phyloP scores from a whole-genome alignment of 1,140 invertebrate genomes.

The Marisa cornuarietis region DNA sequence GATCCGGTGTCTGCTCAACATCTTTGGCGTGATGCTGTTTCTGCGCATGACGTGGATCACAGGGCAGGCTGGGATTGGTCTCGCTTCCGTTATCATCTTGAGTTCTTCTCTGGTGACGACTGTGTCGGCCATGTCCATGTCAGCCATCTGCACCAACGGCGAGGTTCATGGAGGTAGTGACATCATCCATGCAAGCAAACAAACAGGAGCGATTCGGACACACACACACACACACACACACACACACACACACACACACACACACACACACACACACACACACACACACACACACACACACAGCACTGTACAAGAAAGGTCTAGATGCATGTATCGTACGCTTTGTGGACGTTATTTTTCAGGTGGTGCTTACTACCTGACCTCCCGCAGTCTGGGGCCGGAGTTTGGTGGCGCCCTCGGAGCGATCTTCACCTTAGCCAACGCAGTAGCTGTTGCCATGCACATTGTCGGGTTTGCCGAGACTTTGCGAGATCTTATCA shows the following conservation, averaged over 20 bases:
- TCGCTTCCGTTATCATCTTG: constrained; percentile 76
- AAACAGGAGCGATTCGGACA: background rate
- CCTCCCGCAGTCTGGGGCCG: constrained; percentile 93
- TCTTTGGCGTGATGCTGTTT: constrained; percentile 74
- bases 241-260: background rate
- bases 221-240: background rate
- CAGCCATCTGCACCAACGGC: constrained; percentile 97
- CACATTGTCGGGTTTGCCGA: constrained; percentile 98
- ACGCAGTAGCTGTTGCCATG: constrained; percentile 94
- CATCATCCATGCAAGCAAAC: constrained; percentile 13
- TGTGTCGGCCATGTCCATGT: constrained; percentile 95
- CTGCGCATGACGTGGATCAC: constrained; percentile 72
- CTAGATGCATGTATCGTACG: too few relatives aligned
- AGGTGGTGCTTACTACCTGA: constrained; percentile 97
- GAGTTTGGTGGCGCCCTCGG: constrained; percentile 98
- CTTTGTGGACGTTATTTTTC: background rate
- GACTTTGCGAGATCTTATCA: constrained; percentile 73
- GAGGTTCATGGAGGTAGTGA: constrained; percentile 93
- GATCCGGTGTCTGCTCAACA: constrained; percentile 78
- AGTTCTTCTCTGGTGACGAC: constrained; percentile 90
- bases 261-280: background rate
- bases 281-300: background rate
- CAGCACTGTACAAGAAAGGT: too few relatives aligned
- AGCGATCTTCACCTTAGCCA: constrained; percentile 95
- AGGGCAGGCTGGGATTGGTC: constrained; percentile 76